Evolutionary conservation across 2,888 invertebrate species (phyloP).

Genomic region (Argynnis bischoffii): DNA sequence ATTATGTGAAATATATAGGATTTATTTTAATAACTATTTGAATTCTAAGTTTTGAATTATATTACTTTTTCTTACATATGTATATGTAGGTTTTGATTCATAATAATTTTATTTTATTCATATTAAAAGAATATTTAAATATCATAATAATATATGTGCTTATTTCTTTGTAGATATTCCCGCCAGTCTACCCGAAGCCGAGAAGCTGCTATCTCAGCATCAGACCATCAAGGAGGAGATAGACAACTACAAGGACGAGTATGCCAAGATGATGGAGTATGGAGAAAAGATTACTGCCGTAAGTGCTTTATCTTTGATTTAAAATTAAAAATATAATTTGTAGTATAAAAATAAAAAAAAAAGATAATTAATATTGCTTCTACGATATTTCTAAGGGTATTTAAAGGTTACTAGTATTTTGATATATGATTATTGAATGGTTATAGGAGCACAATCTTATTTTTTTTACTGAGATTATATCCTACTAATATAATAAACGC

Average conservation of each 20-base stretch:
- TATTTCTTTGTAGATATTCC: conserved; percentile 86
- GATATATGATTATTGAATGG: no score
- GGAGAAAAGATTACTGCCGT: conserved; percentile 96
- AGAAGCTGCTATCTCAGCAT: conserved; percentile 97
- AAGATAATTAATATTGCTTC: no score
- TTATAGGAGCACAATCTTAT: neutral
- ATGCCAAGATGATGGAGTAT: conserved; percentile 99
- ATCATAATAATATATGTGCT: conserved; percentile 1
- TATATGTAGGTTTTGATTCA: neutral
- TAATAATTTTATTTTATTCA: neutral
- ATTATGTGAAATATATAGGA: neutral
- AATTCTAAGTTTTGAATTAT: neutral
- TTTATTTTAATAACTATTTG: no score
- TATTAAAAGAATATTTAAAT: neutral
- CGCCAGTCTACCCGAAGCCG: conserved; percentile 96
- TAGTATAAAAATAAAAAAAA: no score
- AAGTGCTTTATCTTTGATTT: conserved; percentile 47
- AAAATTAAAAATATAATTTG: no score
- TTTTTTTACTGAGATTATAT: neutral
- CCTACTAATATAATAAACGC: neutral
- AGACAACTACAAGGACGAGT: conserved; percentile 99
- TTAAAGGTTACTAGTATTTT: no score
- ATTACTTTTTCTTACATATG: neutral
- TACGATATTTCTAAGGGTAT: no score
- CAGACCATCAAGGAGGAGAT: conserved; percentile 99